phyloP scores from a whole-genome alignment of 2,888 invertebrate species.

The Leucophenga montana region DNA sequence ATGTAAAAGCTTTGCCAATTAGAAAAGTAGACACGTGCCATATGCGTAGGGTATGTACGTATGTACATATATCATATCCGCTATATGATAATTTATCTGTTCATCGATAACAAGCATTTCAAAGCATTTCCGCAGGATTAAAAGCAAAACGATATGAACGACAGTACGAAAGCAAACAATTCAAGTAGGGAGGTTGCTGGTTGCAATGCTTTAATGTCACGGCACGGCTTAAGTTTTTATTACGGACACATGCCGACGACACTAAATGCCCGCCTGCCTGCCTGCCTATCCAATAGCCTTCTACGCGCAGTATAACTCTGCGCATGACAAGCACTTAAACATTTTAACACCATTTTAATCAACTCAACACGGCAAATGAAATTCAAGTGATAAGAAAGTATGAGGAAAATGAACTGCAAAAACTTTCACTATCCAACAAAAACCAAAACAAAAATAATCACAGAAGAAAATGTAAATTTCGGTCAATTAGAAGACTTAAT shows the following conservation, averaged over 20 bases:
- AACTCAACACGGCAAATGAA: constrained; percentile 40
- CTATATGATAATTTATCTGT: constrained; percentile 55
- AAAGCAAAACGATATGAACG: constrained; percentile 42
- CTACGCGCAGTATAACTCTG: too few relatives aligned
- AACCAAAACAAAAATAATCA: too few relatives aligned
- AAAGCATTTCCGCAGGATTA: constrained; percentile 63
- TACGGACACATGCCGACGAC: constrained; percentile 36
- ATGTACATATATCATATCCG: constrained; percentile 50
- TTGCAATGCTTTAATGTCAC: constrained; percentile 59
- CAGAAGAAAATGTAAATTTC: too few relatives aligned
- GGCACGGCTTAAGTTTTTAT: constrained; percentile 36
- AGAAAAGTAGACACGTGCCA: constrained; percentile 62
- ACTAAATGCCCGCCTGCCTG: constrained; percentile 45
- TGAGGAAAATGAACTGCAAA: too few relatives aligned
- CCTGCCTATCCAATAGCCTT: background rate
- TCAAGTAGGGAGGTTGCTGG: constrained; percentile 35
- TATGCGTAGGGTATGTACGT: constrained; percentile 49
- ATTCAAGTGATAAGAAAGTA: background rate
- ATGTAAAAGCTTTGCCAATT: constrained; percentile 57
- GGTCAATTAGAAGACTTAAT: too few relatives aligned
- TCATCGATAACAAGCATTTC: constrained; percentile 34
- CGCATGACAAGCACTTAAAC: constrained; percentile 46
- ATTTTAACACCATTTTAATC: constrained; percentile 63
- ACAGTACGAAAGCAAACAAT: constrained; percentile 30
- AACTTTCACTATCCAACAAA: too few relatives aligned